phyloP scores from a whole-genome alignment of 2,888 invertebrate genomes.

The Alviniconcha strummeri region DNA sequence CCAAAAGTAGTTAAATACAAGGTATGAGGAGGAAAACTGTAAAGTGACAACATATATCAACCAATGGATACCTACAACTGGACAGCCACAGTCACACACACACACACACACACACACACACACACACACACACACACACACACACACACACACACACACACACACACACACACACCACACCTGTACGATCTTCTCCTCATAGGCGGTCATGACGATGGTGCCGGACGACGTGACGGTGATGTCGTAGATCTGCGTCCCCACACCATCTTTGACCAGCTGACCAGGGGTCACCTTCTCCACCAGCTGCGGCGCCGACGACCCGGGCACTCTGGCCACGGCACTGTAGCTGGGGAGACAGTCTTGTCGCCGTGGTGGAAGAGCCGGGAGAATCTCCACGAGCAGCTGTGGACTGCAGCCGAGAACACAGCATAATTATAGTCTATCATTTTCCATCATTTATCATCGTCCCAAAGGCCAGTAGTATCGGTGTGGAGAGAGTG shows the following conservation, averaged over 20 bases:
- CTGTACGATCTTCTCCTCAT: conserved; percentile 24
- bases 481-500: too few species aligned
- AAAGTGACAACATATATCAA: not conserved
- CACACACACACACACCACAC: not conserved
- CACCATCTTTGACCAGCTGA: not conserved
- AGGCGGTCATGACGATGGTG: conserved; percentile 29
- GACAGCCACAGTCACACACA: too few species aligned
- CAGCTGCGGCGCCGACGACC: conserved; percentile 16
- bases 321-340: conserved; percentile 20
- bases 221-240: conserved; percentile 26
- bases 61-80: not conserved
- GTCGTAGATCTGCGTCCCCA: conserved; percentile 29
- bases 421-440: too few species aligned
- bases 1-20: too few species aligned
- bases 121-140: not conserved
- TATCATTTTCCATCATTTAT: too few species aligned
- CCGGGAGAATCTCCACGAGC: not conserved
- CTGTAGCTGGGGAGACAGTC: conserved; percentile 8
- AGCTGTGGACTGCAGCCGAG: not conserved
- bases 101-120: too few species aligned
- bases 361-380: not conserved
- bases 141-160: not conserved
- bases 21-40: too few species aligned
- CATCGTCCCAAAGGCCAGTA: too few species aligned
- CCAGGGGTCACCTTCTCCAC: conserved; percentile 20